A percentile compares a stretch with the other conserved stretches of the same genome.
Conservation (phyloP, 1,140 invertebrate species). For the Oedothorax gibbosus region DNA sequence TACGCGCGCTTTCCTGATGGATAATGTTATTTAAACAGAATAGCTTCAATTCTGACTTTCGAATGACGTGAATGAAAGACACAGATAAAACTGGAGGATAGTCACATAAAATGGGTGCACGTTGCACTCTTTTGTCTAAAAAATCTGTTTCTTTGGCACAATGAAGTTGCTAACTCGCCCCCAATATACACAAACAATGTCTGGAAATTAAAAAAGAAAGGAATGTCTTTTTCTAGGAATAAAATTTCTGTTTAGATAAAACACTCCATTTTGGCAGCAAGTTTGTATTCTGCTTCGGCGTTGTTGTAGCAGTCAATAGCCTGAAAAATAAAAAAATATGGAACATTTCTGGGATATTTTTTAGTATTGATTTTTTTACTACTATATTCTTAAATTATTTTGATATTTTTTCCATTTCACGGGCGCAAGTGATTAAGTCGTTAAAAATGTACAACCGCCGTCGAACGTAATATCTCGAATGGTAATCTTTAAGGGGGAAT, state of each 20-base stretch:
- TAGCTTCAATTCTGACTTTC: background rate
- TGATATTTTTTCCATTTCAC: too few relatives aligned
- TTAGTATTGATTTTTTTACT: too few relatives aligned
- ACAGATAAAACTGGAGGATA: background rate
- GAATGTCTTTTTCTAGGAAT: conserved; percentile 19
- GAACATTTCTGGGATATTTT: too few relatives aligned
- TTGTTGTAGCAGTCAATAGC: conserved; percentile 95
- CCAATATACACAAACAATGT: conserved; percentile 74
- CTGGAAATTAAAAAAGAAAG: conserved; percentile 71
- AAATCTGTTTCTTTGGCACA: conserved; percentile 44
- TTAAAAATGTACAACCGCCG: too few relatives aligned
- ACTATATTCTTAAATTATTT: too few relatives aligned
- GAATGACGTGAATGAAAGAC: background rate
- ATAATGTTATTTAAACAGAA: too few relatives aligned
- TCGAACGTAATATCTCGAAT: too few relatives aligned
- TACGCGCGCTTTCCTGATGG: too few relatives aligned
- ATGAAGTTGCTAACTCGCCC: background rate
- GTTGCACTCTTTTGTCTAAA: conserved; percentile 7
- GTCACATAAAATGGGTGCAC: conserved; percentile 11
- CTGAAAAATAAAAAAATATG: conserved; percentile 72
- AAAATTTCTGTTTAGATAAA: conserved; percentile 75
- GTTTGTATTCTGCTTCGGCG: conserved; percentile 91
- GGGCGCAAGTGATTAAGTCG: too few relatives aligned
- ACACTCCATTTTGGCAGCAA: conserved; percentile 89
- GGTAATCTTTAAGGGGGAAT: too few relatives aligned